Evolutionary conservation across 2,113 vertebrate genomes (phyloP).

Genomic region (Zosterops japonicus): DNA sequence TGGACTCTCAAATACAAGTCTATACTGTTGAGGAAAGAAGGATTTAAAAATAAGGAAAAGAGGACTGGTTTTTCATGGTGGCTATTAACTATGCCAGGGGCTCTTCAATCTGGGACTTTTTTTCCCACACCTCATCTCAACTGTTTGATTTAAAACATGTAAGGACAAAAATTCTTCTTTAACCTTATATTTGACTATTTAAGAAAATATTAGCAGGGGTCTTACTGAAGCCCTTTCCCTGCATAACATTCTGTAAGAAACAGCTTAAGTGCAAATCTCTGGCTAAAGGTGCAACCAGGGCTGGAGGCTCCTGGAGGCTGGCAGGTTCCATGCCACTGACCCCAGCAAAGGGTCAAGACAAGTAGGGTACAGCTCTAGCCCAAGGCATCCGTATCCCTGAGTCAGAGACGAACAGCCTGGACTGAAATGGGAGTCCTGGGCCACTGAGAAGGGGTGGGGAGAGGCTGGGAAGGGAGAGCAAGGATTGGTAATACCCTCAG

Average conservation of each 20-base stretch:
- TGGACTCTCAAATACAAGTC: neutral
- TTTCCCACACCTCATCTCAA: neutral
- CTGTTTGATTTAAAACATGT: neutral
- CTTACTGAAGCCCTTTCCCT: neutral
- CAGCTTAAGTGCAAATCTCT: neutral
- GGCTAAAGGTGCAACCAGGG: neutral
- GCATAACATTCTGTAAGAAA: neutral
- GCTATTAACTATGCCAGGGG: neutral
- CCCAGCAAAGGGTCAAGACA: neutral
- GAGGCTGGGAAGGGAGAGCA: neutral
- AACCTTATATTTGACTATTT: neutral
- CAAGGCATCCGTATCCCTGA: neutral
- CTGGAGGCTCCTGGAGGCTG: neutral
- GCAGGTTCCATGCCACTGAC: neutral
- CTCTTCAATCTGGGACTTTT: neutral
- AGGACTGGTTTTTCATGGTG: neutral
- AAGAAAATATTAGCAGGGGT: neutral
- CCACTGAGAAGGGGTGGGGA: accelerated
- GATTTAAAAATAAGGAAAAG: neutral
- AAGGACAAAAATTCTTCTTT: neutral
- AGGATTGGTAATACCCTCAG: neutral
- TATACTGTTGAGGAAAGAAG: neutral
- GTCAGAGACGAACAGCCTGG: neutral
- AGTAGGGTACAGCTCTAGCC: neutral
- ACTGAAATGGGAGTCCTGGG: neutral